Percentiles rank a stretch among this genome's conserved stretches.
Evolutionary conservation across 2,113 vertebrate species (phyloP).

Genomic region (Campylomormyrus numenius): DNA sequence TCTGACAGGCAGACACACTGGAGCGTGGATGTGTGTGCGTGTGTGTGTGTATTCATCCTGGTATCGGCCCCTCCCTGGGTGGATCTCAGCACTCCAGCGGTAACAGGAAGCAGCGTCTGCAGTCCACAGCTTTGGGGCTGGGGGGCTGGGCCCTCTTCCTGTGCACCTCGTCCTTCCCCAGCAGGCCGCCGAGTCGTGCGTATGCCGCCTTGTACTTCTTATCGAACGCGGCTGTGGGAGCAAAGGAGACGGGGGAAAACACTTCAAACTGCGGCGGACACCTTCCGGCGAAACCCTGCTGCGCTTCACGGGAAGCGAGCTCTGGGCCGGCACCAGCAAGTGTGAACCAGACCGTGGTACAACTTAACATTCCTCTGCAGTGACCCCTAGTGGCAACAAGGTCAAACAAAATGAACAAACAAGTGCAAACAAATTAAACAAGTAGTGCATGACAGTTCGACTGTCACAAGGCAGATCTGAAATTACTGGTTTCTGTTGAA

Average conservation of each 20-base stretch:
- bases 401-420: background rate
- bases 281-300: background rate
- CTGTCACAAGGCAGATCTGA: background rate
- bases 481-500: background rate
- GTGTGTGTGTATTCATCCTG: background rate
- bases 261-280: background rate
- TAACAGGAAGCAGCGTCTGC: conserved; percentile 76
- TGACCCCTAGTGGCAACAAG: background rate
- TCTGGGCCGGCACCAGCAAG: background rate
- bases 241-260: background rate
- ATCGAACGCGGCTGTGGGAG: conserved; percentile 70
- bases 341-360: background rate
- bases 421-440: background rate
- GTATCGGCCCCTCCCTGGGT: background rate
- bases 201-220: conserved; percentile 80
- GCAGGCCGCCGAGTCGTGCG: conserved; percentile 60
- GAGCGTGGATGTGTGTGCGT: background rate
- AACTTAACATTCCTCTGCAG: background rate
- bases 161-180: conserved; percentile 71
- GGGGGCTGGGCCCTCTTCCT: conserved; percentile 70
- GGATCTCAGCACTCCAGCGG: conserved; percentile 72
- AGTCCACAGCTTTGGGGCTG: conserved; percentile 76
- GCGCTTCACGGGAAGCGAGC: background rate
- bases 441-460: background rate
- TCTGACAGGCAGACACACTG: background rate